Conservation (phyloP, 2,888 invertebrate species). For the Anagyrus pseudococci region DNA sequence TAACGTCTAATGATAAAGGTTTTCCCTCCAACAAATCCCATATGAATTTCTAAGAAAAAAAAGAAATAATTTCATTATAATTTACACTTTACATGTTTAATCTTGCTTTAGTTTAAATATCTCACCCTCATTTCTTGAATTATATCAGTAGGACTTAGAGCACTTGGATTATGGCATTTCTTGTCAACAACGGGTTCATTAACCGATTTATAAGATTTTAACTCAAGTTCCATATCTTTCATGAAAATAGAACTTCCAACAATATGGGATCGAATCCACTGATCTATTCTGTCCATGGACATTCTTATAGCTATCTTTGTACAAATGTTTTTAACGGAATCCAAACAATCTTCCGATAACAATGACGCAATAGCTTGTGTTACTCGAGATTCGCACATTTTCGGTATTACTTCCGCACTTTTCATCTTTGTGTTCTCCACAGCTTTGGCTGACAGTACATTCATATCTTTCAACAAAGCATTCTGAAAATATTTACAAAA, state of each 20-base stretch:
- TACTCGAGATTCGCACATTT: constrained; percentile 50
- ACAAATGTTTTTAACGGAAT: constrained; percentile 64
- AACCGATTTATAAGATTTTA: constrained; percentile 44
- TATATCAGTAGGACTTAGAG: constrained; percentile 47
- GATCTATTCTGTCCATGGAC: constrained; percentile 64
- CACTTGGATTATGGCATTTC: constrained; percentile 45
- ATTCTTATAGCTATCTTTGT: constrained; percentile 63
- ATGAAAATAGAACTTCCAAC: constrained; percentile 48
- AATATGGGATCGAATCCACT: constrained; percentile 66
- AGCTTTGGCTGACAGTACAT: constrained; percentile 23
- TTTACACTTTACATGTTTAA: neutral
- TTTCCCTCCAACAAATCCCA: constrained; percentile 53
- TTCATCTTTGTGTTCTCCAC: constrained; percentile 44
- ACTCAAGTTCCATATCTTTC: constrained; percentile 51
- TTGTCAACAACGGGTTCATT: constrained; percentile 7
- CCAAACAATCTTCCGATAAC: constrained; percentile 64
- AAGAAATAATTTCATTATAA: neutral
- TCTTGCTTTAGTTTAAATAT: constrained; percentile 4
- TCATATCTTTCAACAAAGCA: constrained; percentile 28
- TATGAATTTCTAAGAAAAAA: constrained; percentile 45
- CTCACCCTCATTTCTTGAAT: constrained; percentile 51
- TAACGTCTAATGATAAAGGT: constrained; percentile 42
- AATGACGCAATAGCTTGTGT: constrained; percentile 60
- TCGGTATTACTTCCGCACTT: constrained; percentile 45
- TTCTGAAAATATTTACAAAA: constrained; percentile 23